These are phyloP conservation scores for Andrena fulva DNA, from an alignment of 2,888 invertebrate species.

Conservation along the genomic window DNA sequence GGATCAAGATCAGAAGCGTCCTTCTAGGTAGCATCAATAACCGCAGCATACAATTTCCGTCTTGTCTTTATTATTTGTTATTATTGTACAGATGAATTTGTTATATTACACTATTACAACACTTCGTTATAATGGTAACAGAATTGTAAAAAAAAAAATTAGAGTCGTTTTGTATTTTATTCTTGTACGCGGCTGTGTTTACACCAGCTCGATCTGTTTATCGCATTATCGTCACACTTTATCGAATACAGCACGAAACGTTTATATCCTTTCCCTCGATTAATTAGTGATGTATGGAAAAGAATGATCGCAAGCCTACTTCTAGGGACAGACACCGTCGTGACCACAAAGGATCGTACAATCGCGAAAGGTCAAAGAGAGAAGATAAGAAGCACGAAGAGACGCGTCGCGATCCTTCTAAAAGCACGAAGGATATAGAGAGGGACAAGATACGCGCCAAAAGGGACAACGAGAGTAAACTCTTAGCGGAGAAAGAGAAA, in stretches of 20 bases:
- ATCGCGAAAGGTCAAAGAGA: conserved; percentile 70
- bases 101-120: conserved; percentile 16
- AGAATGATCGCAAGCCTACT: conserved; percentile 70
- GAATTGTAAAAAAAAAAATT: neutral
- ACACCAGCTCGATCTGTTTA: neutral
- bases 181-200: neutral
- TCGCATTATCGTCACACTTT: conserved; percentile 21
- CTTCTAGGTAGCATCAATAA: conserved; percentile 72
- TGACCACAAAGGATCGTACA: conserved; percentile 68
- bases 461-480: conserved; percentile 80
- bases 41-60: conserved; percentile 31
- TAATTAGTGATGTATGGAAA: conserved; percentile 19
- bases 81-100: conserved; percentile 4
- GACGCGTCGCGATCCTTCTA: conserved; percentile 80
- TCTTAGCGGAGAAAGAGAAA: conserved; percentile 82
- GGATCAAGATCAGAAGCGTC: conserved; percentile 58
- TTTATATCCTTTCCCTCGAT: conserved; percentile 25
- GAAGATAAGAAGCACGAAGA: conserved; percentile 79
- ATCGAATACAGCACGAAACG: conserved; percentile 15
- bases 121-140: conserved; percentile 10
- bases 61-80: conserved; percentile 26
- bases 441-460: conserved; percentile 81
- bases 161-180: conserved; percentile 13
- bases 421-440: conserved; percentile 83
- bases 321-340: conserved; percentile 78